Conservation (phyloP, 2,888 invertebrate species). For the Tinea trinotella region DNA sequence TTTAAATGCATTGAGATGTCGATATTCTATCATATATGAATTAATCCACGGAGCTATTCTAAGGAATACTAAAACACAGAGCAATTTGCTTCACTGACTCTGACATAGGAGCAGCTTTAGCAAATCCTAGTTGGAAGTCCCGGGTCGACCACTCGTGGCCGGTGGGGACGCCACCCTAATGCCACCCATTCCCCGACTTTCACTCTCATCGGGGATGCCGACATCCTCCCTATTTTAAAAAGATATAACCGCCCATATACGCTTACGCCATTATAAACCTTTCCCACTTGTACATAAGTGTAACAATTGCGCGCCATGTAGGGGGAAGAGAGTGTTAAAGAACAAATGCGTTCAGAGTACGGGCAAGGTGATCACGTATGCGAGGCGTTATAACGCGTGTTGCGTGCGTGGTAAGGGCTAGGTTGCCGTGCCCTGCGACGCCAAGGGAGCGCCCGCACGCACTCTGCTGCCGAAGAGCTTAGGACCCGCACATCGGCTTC, state of each 20-base stretch:
- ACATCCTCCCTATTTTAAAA: conserved; percentile 31
- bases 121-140: conserved; percentile 64
- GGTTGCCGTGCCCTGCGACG: conserved; percentile 28
- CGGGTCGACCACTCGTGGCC: conserved; percentile 66
- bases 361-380: conserved; percentile 5
- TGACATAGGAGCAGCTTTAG: conserved; percentile 55
- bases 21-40: too few relatives aligned
- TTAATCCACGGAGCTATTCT: not conserved
- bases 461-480: not conserved
- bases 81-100: not conserved
- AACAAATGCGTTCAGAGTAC: conserved; percentile 49
- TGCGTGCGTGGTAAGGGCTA: conserved; percentile 34
- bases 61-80: not conserved
- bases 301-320: not conserved
- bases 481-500: not conserved
- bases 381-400: conserved; percentile 41
- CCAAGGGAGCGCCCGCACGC: conserved; percentile 13
- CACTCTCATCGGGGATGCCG: conserved; percentile 56
- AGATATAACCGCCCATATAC: conserved; percentile 38
- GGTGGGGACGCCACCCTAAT: conserved; percentile 45
- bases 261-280: conserved; percentile 31
- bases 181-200: conserved; percentile 61
- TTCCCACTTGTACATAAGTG: not conserved
- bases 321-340: conserved; percentile 1
- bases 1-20: too few relatives aligned